Evolutionary conservation across 2,113 vertebrate genomes (phyloP).

Genomic region (Protobothrops flavoviridis): DNA sequence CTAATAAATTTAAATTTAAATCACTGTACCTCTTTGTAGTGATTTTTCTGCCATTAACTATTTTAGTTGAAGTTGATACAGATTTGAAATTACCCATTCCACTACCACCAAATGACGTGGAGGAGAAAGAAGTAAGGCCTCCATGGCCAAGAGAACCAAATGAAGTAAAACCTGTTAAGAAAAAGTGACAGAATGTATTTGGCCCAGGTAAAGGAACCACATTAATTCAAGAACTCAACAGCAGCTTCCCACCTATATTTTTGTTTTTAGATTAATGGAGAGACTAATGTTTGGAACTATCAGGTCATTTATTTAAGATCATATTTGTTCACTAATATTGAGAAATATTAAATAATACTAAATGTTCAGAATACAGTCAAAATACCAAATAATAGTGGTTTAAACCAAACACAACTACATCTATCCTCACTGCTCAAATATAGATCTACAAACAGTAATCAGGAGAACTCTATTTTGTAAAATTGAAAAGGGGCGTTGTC

Average conservation of each 20-base stretch:
- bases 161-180: slow-evolving; percentile 77
- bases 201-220: not conserved
- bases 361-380: not conserved
- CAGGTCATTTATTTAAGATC: not conserved
- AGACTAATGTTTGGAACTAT: not conserved
- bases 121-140: slow-evolving; percentile 83
- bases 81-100: slow-evolving; percentile 90
- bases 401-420: too few species aligned
- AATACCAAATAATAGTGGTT: not conserved
- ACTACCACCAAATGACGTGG: slow-evolving; percentile 83
- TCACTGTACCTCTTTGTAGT: slow-evolving; percentile 86
- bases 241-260: not conserved
- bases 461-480: too few species aligned
- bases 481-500: too few species aligned
- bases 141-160: slow-evolving; percentile 83
- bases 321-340: not conserved
- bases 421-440: too few species aligned
- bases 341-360: too few species aligned
- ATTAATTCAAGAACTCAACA: too few species aligned
- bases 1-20: not conserved
- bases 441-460: too few species aligned
- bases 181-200: not conserved
- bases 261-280: not conserved
- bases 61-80: slow-evolving; percentile 90
- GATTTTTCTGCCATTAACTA: slow-evolving; percentile 90